Evolutionary conservation across 1,140 invertebrate species (phyloP), one percentile per base, ranked within the genome.

Genomic region (Drosophila asahinai): DNA sequence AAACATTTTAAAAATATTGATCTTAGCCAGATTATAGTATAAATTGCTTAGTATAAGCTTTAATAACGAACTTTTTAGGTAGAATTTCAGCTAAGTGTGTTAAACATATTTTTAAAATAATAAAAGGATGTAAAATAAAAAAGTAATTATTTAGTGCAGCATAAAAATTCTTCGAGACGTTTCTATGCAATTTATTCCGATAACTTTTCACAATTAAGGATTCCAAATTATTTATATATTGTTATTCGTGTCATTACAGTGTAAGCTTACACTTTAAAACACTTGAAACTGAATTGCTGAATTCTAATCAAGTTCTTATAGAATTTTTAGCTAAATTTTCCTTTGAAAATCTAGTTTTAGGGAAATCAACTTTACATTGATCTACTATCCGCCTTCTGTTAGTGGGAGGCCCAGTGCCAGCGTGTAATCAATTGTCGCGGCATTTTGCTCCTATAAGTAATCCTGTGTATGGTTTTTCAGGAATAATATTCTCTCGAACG

Each of bases 401-500:
- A 77, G n/a, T 63, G 36, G 30, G 36, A 79, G 19, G 19, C 40
- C 52, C 76, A 54, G 19, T 42, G 68, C 54, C 58, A 25, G 7
- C 36, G 25, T 11, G 38, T 22, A 12, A 47, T 38, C 33, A 58
- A 51, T 36, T 30, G 22, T 11, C 42, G 49, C 47, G 36, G 74
- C 70, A 78, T 89, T 72, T 55, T 77, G n/a, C 49, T 19, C 9
- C 42, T 42, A 40, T 14, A 40, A 58, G 27, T 17, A 45, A 15
- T 42, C 60, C 30, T 48, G 9, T 51, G 5, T 57, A 3, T 12
- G 7, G n/a, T 11, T 12, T 60, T 11, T 15, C 9, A 22, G n/a
- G 0, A 22, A 27, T 17, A 2, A 38, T 48, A 40, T 33, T 58
- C 42, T 48, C 30, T 64, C 19, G 30, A 4, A 43, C 58, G 61